Base-by-base conservation (phyloP, 1,140 invertebrate species). In the Aphelinus atriplicis region DNA sequence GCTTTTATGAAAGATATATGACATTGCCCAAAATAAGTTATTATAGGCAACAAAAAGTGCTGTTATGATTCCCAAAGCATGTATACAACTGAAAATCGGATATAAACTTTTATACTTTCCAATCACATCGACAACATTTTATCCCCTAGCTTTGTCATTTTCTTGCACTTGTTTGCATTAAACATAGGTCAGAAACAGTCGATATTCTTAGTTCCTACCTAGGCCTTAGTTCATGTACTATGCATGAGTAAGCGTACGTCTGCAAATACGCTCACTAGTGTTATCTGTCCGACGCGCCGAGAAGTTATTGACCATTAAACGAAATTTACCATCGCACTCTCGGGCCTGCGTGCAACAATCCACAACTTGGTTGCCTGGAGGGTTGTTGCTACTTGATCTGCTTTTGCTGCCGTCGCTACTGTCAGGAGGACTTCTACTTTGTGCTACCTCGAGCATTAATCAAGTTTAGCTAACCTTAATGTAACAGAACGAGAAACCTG, bases 221-320 rank as follows among this genome's bases (percentile, higher is more conserved):
- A 58, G 66, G 56, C 43, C 55, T 26, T 9, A 46, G 26, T 46
- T 3, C 1, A 7, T 26, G 42, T 53, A 60, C 58, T n/a, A 58
- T 6, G 10, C 48, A 9, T 57, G 51, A 5, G 7, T 43, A 9
- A 69, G 56, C 7, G 56, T 1, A 10, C 4, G 45, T 26, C 55
- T 5, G 2, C 46, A 62, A 47, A 47, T 9, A 2, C 43, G 65
- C 48, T 56, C 42, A 63, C 71, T 51, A 62, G 45, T 60, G 26
- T 58, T 75, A 47, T 72, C 45, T 60, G 26, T 57, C 58, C 46
- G 51, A 46, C 42, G 47, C 42, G 51, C 62, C 57, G 47, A 73
- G 48, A 73, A 77, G 56, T 73, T 77, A 66, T 73, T 70, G 55
- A 26, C 56, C 50, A 50, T 70, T 74, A 71, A 72, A 65, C 57